Evolutionary conservation across 2,113 vertebrate genomes (phyloP).

Genomic region (Grus americana): DNA sequence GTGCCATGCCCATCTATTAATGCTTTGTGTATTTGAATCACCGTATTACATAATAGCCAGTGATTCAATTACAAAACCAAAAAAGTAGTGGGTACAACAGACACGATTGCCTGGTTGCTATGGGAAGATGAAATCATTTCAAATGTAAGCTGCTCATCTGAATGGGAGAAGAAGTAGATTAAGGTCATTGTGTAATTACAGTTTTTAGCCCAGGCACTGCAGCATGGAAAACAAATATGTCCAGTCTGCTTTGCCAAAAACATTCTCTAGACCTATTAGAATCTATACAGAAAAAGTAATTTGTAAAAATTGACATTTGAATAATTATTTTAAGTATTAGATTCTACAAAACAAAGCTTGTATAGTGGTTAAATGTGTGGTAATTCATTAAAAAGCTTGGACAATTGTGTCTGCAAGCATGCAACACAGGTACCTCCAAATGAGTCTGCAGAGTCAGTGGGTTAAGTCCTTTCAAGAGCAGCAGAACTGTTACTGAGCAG

Average conservation of each 20-base stretch:
- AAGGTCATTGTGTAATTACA: not conserved
- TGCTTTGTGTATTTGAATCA: not conserved
- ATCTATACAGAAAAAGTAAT: not conserved
- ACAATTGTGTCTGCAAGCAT: not conserved
- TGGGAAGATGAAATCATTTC: not conserved
- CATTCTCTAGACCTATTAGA: not conserved
- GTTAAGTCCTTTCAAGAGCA: not conserved
- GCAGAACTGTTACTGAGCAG: not conserved
- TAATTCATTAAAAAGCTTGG: not conserved
- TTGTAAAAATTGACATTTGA: not conserved
- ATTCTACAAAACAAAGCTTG: not conserved
- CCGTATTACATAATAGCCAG: not conserved
- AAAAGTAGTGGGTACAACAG: not conserved
- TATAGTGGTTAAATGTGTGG: not conserved
- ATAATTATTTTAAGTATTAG: not conserved
- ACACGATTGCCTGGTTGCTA: not conserved
- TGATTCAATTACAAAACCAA: not conserved
- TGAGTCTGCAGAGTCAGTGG: too few relatives aligned
- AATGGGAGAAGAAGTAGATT: not conserved
- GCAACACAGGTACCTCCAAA: not conserved
- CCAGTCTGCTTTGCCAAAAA: not conserved
- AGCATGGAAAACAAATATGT: not conserved
- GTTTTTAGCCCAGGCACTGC: not conserved
- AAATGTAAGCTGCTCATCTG: not conserved
- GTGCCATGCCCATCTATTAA: not conserved